A percentile compares a stretch with the other conserved stretches of the same genome.
Evolutionary conservation across 2,888 invertebrate genomes (phyloP).

Genomic region (Apantesis nais): DNA sequence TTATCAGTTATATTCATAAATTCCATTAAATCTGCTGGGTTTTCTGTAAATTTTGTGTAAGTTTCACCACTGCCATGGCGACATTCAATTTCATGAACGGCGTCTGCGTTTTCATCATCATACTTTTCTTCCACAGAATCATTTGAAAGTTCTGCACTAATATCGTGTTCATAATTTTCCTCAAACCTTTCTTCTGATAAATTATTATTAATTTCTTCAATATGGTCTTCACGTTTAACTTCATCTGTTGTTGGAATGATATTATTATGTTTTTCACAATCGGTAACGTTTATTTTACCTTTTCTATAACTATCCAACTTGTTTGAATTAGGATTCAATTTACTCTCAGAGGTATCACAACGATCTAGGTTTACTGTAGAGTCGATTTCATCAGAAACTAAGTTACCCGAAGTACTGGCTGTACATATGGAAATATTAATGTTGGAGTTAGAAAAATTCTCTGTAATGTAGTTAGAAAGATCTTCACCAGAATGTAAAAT

Average conservation of each 20-base stretch:
- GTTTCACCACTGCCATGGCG: slow-evolving; percentile 79
- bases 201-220: slow-evolving; percentile 52
- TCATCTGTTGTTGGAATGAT: slow-evolving; percentile 1
- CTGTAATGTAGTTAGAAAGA: slow-evolving; percentile 49
- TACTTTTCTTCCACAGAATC: slow-evolving; percentile 62
- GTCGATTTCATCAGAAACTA: slow-evolving; percentile 42
- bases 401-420: slow-evolving; percentile 47
- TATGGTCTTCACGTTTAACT: neutral
- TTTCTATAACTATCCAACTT: slow-evolving; percentile 22
- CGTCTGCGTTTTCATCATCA: slow-evolving; percentile 45
- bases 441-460: slow-evolving; percentile 46
- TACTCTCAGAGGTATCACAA: slow-evolving; percentile 24
- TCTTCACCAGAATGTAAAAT: slow-evolving; percentile 63
- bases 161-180: slow-evolving; percentile 65
- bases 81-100: slow-evolving; percentile 55
- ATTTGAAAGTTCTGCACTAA: slow-evolving; percentile 62
- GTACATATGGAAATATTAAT: slow-evolving; percentile 41
- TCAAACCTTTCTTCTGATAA: slow-evolving; percentile 65
- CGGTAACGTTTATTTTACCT: neutral
- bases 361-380: slow-evolving; percentile 32
- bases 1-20: slow-evolving; percentile 77
- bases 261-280: neutral
- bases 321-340: slow-evolving; percentile 15
- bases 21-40: slow-evolving; percentile 75
- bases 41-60: slow-evolving; percentile 78